phyloP scores from a whole-genome alignment of 2,113 vertebrate species.

The Zootoca vivipara region DNA sequence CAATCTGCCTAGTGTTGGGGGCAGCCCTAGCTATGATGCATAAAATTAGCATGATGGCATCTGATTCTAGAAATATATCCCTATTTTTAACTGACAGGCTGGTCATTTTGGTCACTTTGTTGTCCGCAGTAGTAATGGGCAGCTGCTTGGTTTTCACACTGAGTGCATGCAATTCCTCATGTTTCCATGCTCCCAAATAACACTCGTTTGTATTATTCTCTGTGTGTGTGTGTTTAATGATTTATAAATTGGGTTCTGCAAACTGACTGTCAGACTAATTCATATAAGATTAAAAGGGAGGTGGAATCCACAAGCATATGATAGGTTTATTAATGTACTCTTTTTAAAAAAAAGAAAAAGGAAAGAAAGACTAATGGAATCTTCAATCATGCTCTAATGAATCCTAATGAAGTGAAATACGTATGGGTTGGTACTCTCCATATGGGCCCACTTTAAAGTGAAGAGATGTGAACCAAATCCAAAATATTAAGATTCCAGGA shows the following conservation, averaged over 20 bases:
- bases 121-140: conserved; percentile 31
- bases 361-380: conserved; percentile 72
- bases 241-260: conserved; percentile 72
- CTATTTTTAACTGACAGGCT: conserved; percentile 37
- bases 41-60: not conserved
- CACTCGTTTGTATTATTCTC: conserved; percentile 66
- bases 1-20: too few relatives aligned
- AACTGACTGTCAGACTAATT: conserved; percentile 75
- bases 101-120: conserved; percentile 9
- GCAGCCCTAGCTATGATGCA: too few relatives aligned
- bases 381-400: conserved; percentile 63
- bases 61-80: conserved; percentile 11
- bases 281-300: conserved; percentile 66
- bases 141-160: conserved; percentile 47
- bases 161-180: conserved; percentile 57
- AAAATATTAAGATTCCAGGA: not conserved
- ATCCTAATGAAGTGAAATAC: conserved; percentile 62
- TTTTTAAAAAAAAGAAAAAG: conserved; percentile 23
- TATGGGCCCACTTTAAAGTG: conserved; percentile 52
- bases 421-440: conserved; percentile 51
- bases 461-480: conserved; percentile 17
- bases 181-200: conserved; percentile 55
- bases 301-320: conserved; percentile 55
- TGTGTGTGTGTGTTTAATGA: conserved; percentile 69
- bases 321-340: conserved; percentile 71